phyloP scores from a whole-genome alignment of 2,113 vertebrate genomes.

The Lampris incognitus region DNA sequence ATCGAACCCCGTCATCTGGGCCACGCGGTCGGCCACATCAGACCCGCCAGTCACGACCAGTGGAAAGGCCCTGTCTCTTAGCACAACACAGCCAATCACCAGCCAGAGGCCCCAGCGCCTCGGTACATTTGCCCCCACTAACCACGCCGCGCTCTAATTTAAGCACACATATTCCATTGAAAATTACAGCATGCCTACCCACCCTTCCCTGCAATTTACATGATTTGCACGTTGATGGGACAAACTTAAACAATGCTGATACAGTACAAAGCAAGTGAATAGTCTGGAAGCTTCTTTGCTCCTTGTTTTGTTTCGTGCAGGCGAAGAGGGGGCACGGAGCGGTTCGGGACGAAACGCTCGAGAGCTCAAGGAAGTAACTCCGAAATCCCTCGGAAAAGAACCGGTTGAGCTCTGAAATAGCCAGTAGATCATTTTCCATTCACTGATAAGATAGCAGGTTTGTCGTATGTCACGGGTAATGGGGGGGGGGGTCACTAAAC shows the following conservation, averaged over 20 bases:
- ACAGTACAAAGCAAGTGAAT: slow-evolving; percentile 25
- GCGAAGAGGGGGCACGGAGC: not conserved
- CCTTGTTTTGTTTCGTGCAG: slow-evolving; percentile 41
- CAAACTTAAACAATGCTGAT: slow-evolving; percentile 70
- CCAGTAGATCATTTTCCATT: not conserved
- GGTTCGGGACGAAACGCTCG: not conserved
- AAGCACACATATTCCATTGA: slow-evolving; percentile 79
- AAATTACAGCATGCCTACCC: slow-evolving; percentile 80
- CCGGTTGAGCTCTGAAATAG: not conserved
- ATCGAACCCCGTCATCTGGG: slow-evolving; percentile 83
- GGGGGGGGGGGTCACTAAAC: not conserved
- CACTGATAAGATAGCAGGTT: not conserved
- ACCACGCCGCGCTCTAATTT: slow-evolving; percentile 83
- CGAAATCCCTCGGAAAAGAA: not conserved
- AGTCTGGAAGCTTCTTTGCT: slow-evolving; percentile 20
- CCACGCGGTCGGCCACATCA: slow-evolving; percentile 81
- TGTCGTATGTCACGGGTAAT: not conserved
- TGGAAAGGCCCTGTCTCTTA: slow-evolving; percentile 81
- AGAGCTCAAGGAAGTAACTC: too few relatives aligned
- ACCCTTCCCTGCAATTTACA: slow-evolving; percentile 82
- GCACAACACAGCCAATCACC: slow-evolving; percentile 78
- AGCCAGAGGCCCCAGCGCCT: slow-evolving; percentile 67
- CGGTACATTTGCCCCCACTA: slow-evolving; percentile 74
- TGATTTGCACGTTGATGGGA: slow-evolving; percentile 72
- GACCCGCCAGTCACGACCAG: slow-evolving; percentile 76